Base-by-base conservation (phyloP, 2,888 invertebrate species). In the Rhingia campestris region DNA sequence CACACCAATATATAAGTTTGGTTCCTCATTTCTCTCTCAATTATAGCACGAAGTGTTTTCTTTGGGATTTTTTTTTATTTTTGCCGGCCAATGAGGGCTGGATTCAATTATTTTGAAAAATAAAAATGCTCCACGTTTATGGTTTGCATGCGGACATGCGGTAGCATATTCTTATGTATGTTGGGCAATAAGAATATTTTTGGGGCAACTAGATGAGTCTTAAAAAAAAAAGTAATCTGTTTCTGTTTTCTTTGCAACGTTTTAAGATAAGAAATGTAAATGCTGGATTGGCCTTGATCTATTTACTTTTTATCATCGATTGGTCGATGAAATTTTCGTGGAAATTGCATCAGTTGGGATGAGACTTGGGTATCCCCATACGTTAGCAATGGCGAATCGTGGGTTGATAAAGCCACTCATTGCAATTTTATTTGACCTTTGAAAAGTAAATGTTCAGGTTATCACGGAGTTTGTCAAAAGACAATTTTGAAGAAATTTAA, bases 231-330 rank as follows among this genome's bases (percentile, higher is more conserved):
- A 32, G 61, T 2, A 12, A 6, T 45, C 10, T 35, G 4, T 6
- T 39, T 43, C 54, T 7, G 43, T 30, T 22, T 51, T 54, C 37
- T 22, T 61, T 14, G 53, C 30, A 54, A 53, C 12, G 14, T 10
- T 37, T 53, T 30, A 51, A 66, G 66, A 74, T 74, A 75, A 75
- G 56, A 66, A 56, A 22, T 30, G 47, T 14, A 22, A 51, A 49
- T 67, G 66, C 75, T 66, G 30, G 51, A 30, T 59, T 66, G 59
- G 58, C 66, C 75, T 75, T 75, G 75, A 59, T 66, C 75, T 45
- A 58, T 63, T 63, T 45, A 22, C 4, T 56, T 58, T 22, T 35
- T 35, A n/a, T 56, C 6, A 14, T 49, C 14, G 4, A 12, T 30
- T 39, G 4, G 10, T 33, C 64, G 74, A 64, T 74, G 74, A 58